Evolutionary conservation across 2,888 invertebrate genomes (phyloP), one percentile per base, ranked within the genome.

Genomic region (Notodonta ziczac): DNA sequence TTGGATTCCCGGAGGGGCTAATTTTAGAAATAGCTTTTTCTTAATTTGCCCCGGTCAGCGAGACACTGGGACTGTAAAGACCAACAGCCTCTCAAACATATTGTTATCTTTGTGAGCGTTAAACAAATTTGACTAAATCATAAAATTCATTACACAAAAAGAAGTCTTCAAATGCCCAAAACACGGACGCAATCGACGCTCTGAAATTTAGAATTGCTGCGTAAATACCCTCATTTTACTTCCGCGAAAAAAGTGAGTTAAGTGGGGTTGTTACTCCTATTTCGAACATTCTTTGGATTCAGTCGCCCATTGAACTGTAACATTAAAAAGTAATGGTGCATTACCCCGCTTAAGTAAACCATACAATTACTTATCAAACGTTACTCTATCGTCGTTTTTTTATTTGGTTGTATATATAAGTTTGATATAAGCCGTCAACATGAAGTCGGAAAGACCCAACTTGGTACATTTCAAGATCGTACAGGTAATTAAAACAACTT

Each of bases 301-400:
- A 56, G 44, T 57, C 42, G 50, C 52, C 57, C 53, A 35, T 24
- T 35, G 59, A 58, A 62, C 48, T 46, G 57, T 63, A 66, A 68
- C 60, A 72, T 69, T 73, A 65, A 65, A 74, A 70, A 69, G 40
- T 59, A 52, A 69, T 58, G 76, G 56, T 60, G 70, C 73, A 71
- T 70, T 77, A 67, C 44, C 50, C 59, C 56, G 54, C 50, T 68
- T 65, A 58, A 57, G 24, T 24, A 63, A 14, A 65, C 61, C 67
- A 65, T 66, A 61, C 70, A 74, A 75, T 71, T 58, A 65, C 61
- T 67, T 66, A 62, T 61, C 32, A 46, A 56, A 55, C 14, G 24
- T 24, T 24, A 24, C 24, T 24, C 2, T 24, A 24, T 24, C 1
- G 2, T 24, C 1, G 1, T 24, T 24, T 24, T 35, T 35, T 35